Evolutionary conservation across 2,888 invertebrate species (phyloP).

Genomic region (Cynaeus angustus): DNA sequence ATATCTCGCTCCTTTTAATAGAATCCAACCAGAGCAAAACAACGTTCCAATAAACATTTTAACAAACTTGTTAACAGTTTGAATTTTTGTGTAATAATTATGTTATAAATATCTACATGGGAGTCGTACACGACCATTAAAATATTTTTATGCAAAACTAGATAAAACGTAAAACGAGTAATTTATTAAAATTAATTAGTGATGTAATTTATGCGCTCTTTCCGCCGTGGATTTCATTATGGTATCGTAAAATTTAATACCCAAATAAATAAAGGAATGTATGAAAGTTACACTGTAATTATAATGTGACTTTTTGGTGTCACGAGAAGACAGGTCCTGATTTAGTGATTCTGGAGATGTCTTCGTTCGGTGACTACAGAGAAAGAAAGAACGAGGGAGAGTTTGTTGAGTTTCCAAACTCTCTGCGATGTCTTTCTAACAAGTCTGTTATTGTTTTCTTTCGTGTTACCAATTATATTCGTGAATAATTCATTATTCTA

Average conservation of each 20-base stretch:
- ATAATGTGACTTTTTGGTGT: conserved; percentile 22
- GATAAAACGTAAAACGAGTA: neutral
- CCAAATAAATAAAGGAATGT: conserved; percentile 1
- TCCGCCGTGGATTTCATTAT: neutral
- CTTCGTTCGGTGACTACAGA: conserved; percentile 56
- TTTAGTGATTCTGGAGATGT: conserved; percentile 42
- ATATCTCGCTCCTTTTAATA: too few relatives aligned
- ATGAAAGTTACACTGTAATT: neutral
- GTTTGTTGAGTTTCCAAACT: conserved; percentile 50
- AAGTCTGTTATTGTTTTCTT: conserved; percentile 10
- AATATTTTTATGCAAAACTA: conserved; percentile 1
- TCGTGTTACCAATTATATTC: neutral
- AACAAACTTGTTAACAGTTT: too few relatives aligned
- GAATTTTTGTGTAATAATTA: neutral
- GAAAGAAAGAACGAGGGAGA: conserved; percentile 57
- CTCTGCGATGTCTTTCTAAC: conserved; percentile 60
- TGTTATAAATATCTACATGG: neutral
- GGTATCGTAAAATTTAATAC: conserved; percentile 6
- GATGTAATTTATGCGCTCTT: conserved; percentile 5
- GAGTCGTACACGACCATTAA: neutral
- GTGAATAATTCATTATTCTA: neutral
- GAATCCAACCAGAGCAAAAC: too few relatives aligned
- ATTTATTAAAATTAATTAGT: conserved; percentile 15
- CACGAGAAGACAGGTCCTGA: conserved; percentile 50
- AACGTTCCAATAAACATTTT: too few relatives aligned